Evolutionary conservation across 2,113 vertebrate genomes (phyloP).

Genomic region (Catharus bicknelli): DNA sequence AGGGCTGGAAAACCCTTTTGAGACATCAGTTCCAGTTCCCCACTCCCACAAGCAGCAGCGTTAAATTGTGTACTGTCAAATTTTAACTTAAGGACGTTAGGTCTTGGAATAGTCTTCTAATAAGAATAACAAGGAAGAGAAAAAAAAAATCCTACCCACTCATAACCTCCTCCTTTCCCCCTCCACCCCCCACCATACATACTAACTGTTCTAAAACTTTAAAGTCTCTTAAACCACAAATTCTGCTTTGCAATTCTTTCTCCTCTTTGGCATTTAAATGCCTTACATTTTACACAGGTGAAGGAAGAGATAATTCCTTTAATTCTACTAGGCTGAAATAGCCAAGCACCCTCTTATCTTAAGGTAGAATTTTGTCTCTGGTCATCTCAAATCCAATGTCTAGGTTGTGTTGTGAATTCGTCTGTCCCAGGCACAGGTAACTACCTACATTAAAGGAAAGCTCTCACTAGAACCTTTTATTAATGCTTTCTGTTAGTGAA

Average conservation of each 20-base stretch:
- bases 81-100: not conserved
- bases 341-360: not conserved
- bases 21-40: not conserved
- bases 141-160: not conserved
- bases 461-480: not conserved
- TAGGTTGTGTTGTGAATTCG: not conserved
- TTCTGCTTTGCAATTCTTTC: not conserved
- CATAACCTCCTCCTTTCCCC: not conserved
- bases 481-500: not conserved
- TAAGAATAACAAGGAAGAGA: not conserved
- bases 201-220: not conserved
- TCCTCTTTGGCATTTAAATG: not conserved
- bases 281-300: not conserved
- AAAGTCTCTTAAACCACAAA: not conserved
- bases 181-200: not conserved
- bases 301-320: not conserved
- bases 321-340: not conserved
- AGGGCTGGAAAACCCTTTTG: conserved; percentile 13
- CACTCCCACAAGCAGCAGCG: not conserved
- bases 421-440: not conserved
- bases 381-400: not conserved
- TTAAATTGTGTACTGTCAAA: not conserved
- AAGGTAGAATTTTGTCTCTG: not conserved
- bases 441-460: not conserved
- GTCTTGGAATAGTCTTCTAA: not conserved